Evolutionary conservation across 2,797 vertebrate species (phyloP).

Genomic region (Liasis olivaceus): DNA sequence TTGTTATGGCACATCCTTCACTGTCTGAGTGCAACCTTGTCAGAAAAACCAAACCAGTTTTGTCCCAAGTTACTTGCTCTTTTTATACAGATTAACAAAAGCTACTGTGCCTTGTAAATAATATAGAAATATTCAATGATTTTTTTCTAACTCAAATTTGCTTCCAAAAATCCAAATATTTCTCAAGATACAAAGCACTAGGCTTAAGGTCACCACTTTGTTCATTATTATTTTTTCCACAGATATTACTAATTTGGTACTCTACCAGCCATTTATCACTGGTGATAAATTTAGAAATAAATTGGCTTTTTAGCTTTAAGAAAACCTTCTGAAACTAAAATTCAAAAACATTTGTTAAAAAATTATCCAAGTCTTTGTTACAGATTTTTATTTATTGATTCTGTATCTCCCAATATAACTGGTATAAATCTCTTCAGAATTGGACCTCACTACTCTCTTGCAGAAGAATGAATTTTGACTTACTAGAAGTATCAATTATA

Average conservation of each 20-base stretch:
- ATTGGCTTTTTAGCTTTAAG: background rate
- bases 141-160: background rate
- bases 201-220: background rate
- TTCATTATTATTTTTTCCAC: background rate
- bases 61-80: background rate
- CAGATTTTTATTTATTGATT: background rate
- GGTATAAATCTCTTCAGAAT: background rate
- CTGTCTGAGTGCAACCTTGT: background rate
- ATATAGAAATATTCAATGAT: background rate
- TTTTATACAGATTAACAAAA: background rate
- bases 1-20: background rate
- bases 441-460: background rate
- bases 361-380: background rate
- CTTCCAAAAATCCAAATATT: background rate
- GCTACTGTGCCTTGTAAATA: background rate
- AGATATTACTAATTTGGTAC: background rate
- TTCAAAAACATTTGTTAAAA: background rate
- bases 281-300: background rate
- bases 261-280: background rate
- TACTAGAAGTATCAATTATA: background rate
- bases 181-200: background rate
- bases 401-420: background rate
- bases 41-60: background rate
- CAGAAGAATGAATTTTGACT: background rate
- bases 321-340: background rate